These are phyloP conservation scores for Megathymus violae DNA, from an alignment of 1,140 invertebrate species.

Conservation along the genomic window DNA sequence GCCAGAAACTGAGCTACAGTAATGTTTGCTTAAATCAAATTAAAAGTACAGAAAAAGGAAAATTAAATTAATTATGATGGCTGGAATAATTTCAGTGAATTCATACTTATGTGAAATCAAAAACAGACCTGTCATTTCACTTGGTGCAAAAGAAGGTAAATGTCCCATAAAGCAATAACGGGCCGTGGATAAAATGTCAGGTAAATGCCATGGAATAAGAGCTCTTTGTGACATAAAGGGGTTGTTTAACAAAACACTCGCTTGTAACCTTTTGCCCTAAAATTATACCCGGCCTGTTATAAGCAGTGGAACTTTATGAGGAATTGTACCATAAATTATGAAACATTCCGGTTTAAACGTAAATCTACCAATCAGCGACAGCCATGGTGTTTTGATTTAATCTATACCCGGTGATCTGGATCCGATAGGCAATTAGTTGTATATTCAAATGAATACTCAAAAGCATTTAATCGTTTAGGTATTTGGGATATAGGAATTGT, in stretches of 20 bases:
- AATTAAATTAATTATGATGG: no score
- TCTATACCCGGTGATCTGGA: no score
- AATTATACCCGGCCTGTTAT: conserved; percentile 5
- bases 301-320: conserved; percentile 14
- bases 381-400: no score
- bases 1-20: no score
- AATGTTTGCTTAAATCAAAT: no score
- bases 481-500: no score
- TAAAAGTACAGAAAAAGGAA: no score
- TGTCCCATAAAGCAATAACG: conserved; percentile 38
- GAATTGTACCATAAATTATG: conserved; percentile 10
- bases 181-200: conserved; percentile 35
- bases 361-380: no score
- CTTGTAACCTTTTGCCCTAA: conserved; percentile 16
- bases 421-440: no score
- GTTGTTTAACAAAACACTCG: conserved; percentile 38
- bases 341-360: background rate
- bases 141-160: conserved; percentile 45
- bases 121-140: conserved; percentile 59
- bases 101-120: conserved; percentile 40
- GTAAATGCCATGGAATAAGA: conserved; percentile 38
- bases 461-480: no score
- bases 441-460: no score
- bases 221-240: conserved; percentile 36
- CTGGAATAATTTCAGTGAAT: background rate